A percentile compares a stretch with the other conserved stretches of the same genome.
Conservation (phyloP, 2,113 vertebrate genomes). For the Dipodomys ordii region DNA sequence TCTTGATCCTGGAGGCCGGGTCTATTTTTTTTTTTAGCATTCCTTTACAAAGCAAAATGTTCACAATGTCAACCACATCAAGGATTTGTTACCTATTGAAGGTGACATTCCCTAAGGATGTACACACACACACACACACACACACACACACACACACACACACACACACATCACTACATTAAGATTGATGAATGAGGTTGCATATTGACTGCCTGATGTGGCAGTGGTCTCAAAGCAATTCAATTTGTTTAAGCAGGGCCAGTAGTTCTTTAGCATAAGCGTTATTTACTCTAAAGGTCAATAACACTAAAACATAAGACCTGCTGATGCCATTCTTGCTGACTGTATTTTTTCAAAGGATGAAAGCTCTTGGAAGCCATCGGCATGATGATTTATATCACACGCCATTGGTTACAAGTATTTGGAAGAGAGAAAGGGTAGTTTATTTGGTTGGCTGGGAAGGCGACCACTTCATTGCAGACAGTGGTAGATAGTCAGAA, state of each 20-base stretch:
- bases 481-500: background rate
- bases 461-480: background rate
- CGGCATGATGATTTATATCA: constrained; percentile 37
- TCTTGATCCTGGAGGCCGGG: background rate
- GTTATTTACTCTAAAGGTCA: constrained; percentile 23
- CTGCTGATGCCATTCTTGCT: constrained; percentile 37
- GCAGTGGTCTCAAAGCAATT: constrained; percentile 44
- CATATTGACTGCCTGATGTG: background rate
- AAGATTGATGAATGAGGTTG: background rate
- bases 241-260: constrained; percentile 34
- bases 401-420: background rate
- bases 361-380: background rate
- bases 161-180: background rate
- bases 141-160: no score
- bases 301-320: constrained; percentile 36
- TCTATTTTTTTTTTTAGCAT: background rate
- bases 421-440: constrained; percentile 11
- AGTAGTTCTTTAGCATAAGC: constrained; percentile 30
- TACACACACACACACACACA: background rate
- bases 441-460: background rate
- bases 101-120: background rate
- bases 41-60: constrained; percentile 38
- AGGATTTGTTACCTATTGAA: background rate
- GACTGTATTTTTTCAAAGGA: constrained; percentile 46
- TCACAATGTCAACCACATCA: background rate